These are phyloP conservation scores for Coenobita brevimanus DNA, from an alignment of 1,140 invertebrate genomes.

Conservation along the genomic window DNA sequence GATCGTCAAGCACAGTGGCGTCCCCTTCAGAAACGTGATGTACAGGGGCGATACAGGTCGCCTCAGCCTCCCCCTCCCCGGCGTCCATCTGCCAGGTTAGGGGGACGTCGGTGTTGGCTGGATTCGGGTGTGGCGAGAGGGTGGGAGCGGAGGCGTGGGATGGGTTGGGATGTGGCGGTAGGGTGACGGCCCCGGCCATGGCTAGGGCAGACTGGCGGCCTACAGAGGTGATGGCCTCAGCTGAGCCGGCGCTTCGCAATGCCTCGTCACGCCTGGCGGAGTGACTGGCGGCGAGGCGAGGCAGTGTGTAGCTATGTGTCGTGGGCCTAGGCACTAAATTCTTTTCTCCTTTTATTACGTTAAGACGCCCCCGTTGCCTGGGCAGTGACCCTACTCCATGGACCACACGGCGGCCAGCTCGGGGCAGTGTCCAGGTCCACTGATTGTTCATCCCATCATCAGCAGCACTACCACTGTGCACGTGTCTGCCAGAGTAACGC, in stretches of 20 bases:
- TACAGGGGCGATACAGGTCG: neutral
- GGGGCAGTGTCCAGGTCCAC: constrained; percentile 49
- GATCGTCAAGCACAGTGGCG: too few species aligned
- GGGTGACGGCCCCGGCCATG: constrained; percentile 37
- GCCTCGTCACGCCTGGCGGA: constrained; percentile 50
- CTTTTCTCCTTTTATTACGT: too few species aligned
- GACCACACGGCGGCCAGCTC: constrained; percentile 1
- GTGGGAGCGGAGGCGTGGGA: neutral
- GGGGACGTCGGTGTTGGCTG: neutral
- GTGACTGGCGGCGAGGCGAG: constrained; percentile 19
- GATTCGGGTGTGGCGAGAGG: neutral
- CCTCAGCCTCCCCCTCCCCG: too few species aligned
- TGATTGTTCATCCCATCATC: too few species aligned
- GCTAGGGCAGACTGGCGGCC: constrained; percentile 30
- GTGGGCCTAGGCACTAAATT: too few species aligned
- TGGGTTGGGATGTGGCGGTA: neutral
- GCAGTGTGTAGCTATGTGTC: neutral
- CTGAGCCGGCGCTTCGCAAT: neutral
- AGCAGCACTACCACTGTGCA: too few species aligned
- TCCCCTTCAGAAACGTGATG: too few species aligned
- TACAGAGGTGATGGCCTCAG: neutral
- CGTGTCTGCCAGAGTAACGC: too few species aligned
- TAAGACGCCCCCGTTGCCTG: constrained; percentile 2
- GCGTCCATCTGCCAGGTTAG: too few species aligned
- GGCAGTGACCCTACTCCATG: constrained; percentile 11